Base-by-base conservation (phyloP, 2,113 vertebrate species). In the Prionailurus viverrinus region DNA sequence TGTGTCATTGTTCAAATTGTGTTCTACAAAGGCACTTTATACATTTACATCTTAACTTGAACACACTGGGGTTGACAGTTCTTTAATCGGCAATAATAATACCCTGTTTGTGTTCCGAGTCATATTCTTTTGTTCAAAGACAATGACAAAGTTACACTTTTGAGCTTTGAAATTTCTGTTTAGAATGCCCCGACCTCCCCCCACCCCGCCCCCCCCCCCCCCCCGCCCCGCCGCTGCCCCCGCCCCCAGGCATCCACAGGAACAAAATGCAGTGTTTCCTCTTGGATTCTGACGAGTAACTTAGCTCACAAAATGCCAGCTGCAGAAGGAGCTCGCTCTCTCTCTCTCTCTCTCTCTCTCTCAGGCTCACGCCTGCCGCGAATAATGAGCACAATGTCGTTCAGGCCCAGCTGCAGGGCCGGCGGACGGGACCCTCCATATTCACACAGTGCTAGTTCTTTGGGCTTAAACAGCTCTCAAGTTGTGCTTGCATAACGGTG, bases 181-280 rank as follows among this genome's bases (percentile, higher is more conserved):
- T 87, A 33, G 61, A 88, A 61, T 63, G 86, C 41, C 85, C 80
- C 63, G 13, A 23, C 55, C 14, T 18, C 69, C 51, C 65, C 55
- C 27, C 39, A 4, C 36, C 1, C 55, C 14, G 15, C 69, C 51
- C 65, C 55, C 27, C 39, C 5, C 36, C 1, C 4, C 39, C 39
- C 39, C 39, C 39, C 39, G 4, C 10, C 33, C 39, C 55, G 16
- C 31, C 4, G 0, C 14, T 31, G n/a, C 48, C 55, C 39, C 31
- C 36, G 45, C 74, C 45, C 45, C 41, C 33, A 36, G 21, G 61
- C 95, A 25, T 82, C 65, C 21, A 36, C 8, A n/a, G 83, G 83
- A 96, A 97, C 96, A 97, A 87, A 97, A 96, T 88, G 86, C 92
- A 89, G 90, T 96, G 97, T 97, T 96, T 91, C 36, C 71, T 88